Evolutionary conservation across 2,113 vertebrate species (phyloP).

Genomic region (Boulengeromyrus knoepffleri): DNA sequence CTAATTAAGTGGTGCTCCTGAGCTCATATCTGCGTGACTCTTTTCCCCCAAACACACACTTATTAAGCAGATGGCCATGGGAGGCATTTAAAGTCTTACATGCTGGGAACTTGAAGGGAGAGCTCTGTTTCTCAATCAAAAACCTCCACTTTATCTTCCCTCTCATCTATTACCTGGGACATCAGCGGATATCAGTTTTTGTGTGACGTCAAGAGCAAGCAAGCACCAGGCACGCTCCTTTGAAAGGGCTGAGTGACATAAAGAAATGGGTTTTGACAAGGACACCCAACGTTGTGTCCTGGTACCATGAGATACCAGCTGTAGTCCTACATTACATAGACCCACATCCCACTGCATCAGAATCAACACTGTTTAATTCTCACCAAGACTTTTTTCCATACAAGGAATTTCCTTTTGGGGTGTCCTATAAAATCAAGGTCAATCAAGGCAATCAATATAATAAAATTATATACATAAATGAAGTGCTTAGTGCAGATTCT

Average conservation of each 20-base stretch:
- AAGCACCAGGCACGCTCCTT: neutral
- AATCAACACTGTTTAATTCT: neutral
- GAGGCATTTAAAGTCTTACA: neutral
- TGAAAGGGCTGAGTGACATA: neutral
- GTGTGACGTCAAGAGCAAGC: neutral
- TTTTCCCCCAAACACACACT: neutral
- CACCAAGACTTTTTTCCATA: neutral
- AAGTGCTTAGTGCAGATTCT: neutral
- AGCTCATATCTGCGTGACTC: neutral
- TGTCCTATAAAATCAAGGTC: neutral
- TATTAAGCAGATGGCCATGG: neutral
- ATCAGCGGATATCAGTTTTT: neutral
- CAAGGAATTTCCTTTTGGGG: neutral
- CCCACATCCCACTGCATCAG: neutral
- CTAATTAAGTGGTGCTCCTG: constrained; percentile 6
- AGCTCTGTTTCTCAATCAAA: neutral
- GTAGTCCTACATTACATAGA: neutral
- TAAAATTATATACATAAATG: neutral
- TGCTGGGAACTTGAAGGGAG: neutral
- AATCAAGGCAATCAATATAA: neutral
- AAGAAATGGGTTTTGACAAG: neutral
- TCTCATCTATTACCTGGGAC: neutral
- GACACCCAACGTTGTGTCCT: neutral
- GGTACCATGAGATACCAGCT: neutral
- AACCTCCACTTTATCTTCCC: neutral